These are phyloP conservation scores for Sylvia atricapilla DNA, from an alignment of 2,113 vertebrate species.

Conservation along the genomic window DNA sequence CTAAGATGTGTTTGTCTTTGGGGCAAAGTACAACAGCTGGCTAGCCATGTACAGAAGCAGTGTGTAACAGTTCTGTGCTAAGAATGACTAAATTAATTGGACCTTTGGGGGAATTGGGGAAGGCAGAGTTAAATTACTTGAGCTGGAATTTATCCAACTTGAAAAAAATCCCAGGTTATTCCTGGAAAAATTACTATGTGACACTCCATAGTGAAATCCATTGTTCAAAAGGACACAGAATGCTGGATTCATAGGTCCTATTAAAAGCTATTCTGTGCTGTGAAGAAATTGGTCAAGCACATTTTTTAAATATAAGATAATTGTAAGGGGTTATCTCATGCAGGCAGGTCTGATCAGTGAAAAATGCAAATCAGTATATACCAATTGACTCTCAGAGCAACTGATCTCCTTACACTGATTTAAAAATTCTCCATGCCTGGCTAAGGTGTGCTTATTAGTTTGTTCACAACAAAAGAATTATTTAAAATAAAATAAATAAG, in stretches of 20 bases:
- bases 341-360: background rate
- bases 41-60: background rate
- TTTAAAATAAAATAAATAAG: background rate
- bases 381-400: background rate
- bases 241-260: background rate
- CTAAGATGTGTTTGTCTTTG: background rate
- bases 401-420: background rate
- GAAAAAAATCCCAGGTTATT: background rate
- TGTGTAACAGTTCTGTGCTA: background rate
- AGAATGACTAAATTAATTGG: constrained; percentile 38
- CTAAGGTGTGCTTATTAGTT: background rate
- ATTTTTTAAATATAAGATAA: background rate
- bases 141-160: background rate
- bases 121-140: constrained; percentile 17
- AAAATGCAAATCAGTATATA: background rate
- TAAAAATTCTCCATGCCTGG: background rate
- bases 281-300: background rate
- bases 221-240: background rate
- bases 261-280: background rate
- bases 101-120: background rate
- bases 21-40: background rate
- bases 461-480: background rate
- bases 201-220: background rate
- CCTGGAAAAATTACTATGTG: background rate
- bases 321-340: background rate